Base-by-base conservation (phyloP, 2,113 vertebrate species). In the Pica pica region DNA sequence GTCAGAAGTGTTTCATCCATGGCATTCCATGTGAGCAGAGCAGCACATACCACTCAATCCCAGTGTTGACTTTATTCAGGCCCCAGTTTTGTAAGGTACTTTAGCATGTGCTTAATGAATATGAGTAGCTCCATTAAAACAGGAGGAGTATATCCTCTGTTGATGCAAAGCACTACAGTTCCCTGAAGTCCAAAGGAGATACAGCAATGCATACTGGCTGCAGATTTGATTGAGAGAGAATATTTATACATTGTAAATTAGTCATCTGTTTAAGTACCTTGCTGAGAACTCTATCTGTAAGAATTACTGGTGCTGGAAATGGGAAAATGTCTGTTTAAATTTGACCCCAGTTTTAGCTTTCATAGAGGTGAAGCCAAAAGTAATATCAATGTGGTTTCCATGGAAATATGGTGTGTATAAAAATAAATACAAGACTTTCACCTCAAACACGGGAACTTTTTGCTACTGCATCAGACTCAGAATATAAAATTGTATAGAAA, bases 261-360 rank as follows among this genome's bases (percentile, higher is more conserved):
- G 74, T 59, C 1, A 0, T 37, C 65, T 78, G 41, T 37, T 67
- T 56, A 93, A 65, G 46, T 61, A 63, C 46, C 30, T 42, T 77
- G 46, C 75, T 90, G 90, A 93, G 52, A 69, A 69, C 30, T 53
- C 33, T 87, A 50, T 71, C 60, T 83, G 30, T 87, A 70, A 87
- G 76, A 37, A 80, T 83, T 90, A 76, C 53, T 59, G 26, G 22
- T 80, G 57, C 23, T 64, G 60, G 56, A 86, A 93, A 92, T 59
- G 28, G 83, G 69, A 88, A 96, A 93, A 94, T 60, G n/a, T 86
- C 75, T 80, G 46, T 85, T 93, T 71, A 94, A 77, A 95, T 93
- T 64, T 83, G 70, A 85, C 78, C 65, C n/a, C 31, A 50, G 37
- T 78, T 94, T 88, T 90, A 83, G 60, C 56, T 93, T 90, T 92